Percentiles rank a stretch among this genome's conserved stretches.
Evolutionary conservation across 2,113 vertebrate species (phyloP).

Genomic region (Chroicocephalus ridibundus): DNA sequence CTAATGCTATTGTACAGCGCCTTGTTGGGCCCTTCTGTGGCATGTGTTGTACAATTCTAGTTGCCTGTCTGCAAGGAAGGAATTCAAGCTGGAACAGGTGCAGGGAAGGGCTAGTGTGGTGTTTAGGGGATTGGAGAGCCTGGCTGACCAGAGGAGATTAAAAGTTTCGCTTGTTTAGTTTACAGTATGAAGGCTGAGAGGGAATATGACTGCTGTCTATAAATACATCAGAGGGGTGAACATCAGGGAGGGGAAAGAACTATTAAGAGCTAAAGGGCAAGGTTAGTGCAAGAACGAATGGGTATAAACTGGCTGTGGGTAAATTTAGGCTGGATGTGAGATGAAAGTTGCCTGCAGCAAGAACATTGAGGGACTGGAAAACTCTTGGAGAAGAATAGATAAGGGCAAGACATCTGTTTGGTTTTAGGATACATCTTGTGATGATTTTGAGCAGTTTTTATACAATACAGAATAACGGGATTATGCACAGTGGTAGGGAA

Average conservation of each 20-base stretch:
- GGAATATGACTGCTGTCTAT: constrained; percentile 10
- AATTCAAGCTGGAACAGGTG: constrained; percentile 61
- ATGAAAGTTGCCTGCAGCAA: not conserved
- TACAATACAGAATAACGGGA: not conserved
- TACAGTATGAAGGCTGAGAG: constrained; percentile 22
- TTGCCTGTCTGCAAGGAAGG: not conserved
- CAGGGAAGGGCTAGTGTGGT: constrained; percentile 40
- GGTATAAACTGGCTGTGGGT: not conserved
- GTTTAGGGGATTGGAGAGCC: not conserved
- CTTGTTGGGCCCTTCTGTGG: not conserved
- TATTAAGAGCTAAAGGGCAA: constrained; percentile 51
- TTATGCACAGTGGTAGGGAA: not conserved
- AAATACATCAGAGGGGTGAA: constrained; percentile 52
- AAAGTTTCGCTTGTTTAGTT: constrained; percentile 23
- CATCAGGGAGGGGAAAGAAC: not conserved
- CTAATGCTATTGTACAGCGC: not conserved
- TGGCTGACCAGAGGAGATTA: not conserved
- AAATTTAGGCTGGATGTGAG: constrained; percentile 8
- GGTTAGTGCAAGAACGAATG: not conserved
- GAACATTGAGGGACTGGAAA: not conserved
- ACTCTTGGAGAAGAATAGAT: not conserved
- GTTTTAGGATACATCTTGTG: not conserved
- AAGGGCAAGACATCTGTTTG: not conserved
- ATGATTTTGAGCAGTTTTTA: not conserved
- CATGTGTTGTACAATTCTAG: not conserved